phyloP scores from a whole-genome alignment of 2,888 invertebrate genomes.

The Trypoxylon attenuatum region DNA sequence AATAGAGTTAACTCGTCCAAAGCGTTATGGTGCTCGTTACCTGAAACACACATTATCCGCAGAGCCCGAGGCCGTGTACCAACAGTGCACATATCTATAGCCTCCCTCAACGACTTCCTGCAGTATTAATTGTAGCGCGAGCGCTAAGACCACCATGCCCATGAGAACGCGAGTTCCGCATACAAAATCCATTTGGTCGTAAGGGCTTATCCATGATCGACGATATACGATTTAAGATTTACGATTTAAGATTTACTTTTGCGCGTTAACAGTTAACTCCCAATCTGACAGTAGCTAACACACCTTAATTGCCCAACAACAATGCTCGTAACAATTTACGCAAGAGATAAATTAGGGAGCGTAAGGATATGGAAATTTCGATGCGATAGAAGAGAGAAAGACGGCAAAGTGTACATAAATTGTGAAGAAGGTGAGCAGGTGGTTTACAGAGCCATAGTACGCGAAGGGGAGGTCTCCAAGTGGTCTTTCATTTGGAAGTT shows the following conservation, averaged over 20 bases:
- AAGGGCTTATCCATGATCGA: conserved; percentile 19
- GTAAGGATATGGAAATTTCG: neutral
- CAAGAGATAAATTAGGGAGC: too few relatives aligned
- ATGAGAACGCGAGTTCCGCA: conserved; percentile 23
- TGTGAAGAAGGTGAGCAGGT: neutral
- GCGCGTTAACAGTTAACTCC: neutral
- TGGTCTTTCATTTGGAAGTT: neutral
- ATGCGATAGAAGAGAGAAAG: neutral
- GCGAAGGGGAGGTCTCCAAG: neutral
- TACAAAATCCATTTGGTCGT: conserved; percentile 11
- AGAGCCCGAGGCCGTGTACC: conserved; percentile 22
- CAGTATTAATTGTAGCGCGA: conserved; percentile 48
- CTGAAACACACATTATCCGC: conserved; percentile 54
- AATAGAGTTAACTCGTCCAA: conserved; percentile 59
- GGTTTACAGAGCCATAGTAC: neutral
- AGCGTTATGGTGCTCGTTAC: conserved; percentile 61
- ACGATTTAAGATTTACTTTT: neutral
- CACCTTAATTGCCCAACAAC: neutral
- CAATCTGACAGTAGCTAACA: neutral
- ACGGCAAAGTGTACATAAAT: neutral
- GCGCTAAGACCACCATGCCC: conserved; percentile 33
- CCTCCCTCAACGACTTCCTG: conserved; percentile 31
- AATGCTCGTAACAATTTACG: too few relatives aligned
- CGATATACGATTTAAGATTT: conserved; percentile 6
- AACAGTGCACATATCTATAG: neutral